phyloP scores from a whole-genome alignment of 2,888 invertebrate species.

The Aspidiotus destructor region DNA sequence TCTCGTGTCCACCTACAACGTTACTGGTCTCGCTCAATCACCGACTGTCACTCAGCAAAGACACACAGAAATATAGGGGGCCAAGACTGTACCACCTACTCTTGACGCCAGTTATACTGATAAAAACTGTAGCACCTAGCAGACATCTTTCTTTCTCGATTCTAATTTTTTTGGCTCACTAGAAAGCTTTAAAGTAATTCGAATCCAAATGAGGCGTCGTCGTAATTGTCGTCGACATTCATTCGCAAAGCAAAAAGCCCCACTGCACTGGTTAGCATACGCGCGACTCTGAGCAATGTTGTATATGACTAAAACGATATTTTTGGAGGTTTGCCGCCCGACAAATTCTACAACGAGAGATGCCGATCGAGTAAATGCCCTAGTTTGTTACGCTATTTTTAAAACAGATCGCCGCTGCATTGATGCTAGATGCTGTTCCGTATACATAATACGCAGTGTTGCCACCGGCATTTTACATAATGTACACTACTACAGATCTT shows the following conservation, averaged over 20 bases:
- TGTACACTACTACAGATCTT: too few species aligned
- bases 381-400: conserved; percentile 31
- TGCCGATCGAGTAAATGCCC: conserved; percentile 32
- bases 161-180: background rate
- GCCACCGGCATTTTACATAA: conserved; percentile 7
- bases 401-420: conserved; percentile 27
- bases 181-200: conserved; percentile 22
- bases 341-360: conserved; percentile 8
- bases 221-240: background rate
- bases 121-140: too few species aligned
- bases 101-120: too few species aligned
- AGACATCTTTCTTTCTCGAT: too few species aligned
- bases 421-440: conserved; percentile 20
- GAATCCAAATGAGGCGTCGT: conserved; percentile 29
- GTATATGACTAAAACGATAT: conserved; percentile 29
- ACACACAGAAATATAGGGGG: too few species aligned
- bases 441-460: conserved; percentile 31
- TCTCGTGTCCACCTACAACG: too few species aligned
- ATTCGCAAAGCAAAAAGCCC: conserved; percentile 14
- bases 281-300: too few species aligned
- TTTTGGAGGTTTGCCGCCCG: conserved; percentile 31
- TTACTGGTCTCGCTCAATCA: too few species aligned
- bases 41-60: too few species aligned
- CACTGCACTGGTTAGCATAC: conserved; percentile 16
- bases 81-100: too few species aligned